Conservation (phyloP, 2,888 invertebrate genomes). For the Cinara cedri region DNA sequence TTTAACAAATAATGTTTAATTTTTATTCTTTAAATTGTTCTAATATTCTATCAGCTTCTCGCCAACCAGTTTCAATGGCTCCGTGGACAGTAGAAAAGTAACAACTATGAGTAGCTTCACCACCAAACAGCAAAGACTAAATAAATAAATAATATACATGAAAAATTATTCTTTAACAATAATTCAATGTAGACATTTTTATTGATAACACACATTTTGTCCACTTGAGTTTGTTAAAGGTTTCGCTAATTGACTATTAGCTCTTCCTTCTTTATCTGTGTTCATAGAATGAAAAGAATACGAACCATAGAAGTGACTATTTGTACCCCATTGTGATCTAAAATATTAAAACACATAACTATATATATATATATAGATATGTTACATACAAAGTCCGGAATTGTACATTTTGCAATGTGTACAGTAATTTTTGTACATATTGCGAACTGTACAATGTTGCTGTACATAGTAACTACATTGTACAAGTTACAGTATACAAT, state of each 20-base stretch:
- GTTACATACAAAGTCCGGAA: too few relatives aligned
- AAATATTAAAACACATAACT: too few relatives aligned
- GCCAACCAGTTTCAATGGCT: conserved; percentile 66
- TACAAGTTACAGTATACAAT: too few relatives aligned
- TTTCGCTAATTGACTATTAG: conserved; percentile 45
- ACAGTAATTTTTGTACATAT: too few relatives aligned
- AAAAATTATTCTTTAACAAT: not conserved
- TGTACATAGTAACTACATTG: too few relatives aligned
- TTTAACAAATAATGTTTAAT: not conserved
- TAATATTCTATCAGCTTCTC: conserved; percentile 66
- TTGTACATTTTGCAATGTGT: too few relatives aligned
- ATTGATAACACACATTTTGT: conserved; percentile 30
- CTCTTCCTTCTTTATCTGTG: conserved; percentile 63
- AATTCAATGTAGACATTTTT: not conserved
- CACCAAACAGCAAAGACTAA: conserved; percentile 68
- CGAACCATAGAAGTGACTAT: conserved; percentile 74
- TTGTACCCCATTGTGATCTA: conserved; percentile 75
- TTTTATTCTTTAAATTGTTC: conserved; percentile 32
- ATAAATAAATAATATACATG: not conserved
- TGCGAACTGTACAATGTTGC: too few relatives aligned
- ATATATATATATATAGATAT: too few relatives aligned
- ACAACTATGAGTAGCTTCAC: conserved; percentile 68
- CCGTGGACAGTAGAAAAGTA: conserved; percentile 68
- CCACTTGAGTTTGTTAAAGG: conserved; percentile 38
- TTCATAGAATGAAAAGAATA: conserved; percentile 71